Evolutionary conservation across 37 sponge, comb jelly and placozoan species (phyloP).

Genomic region (Cliona cf. orientalis): DNA sequence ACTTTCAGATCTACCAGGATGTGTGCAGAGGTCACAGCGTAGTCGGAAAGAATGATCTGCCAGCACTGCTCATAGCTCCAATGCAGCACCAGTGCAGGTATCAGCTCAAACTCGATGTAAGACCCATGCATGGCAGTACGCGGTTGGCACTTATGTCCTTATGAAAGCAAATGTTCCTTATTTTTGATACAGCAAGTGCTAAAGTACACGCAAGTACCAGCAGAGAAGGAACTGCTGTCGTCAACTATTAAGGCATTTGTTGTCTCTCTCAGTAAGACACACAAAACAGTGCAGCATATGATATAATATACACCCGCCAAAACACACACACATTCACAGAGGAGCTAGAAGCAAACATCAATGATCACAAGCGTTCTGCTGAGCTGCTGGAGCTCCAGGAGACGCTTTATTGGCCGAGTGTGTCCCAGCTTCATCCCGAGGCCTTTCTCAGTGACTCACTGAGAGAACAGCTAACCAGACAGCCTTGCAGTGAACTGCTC

Average conservation of each 20-base stretch:
- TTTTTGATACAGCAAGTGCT: constrained; percentile 42
- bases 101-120: constrained; percentile 56
- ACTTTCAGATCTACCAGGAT: constrained; percentile 36
- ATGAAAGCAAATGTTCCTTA: too few species aligned
- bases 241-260: constrained; percentile 61
- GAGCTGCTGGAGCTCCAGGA: constrained; percentile 56
- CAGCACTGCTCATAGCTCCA: constrained; percentile 50
- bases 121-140: background rate
- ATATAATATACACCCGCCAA: background rate
- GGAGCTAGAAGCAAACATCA: constrained; percentile 53
- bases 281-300: too few species aligned
- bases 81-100: constrained; percentile 67
- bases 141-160: too few species aligned
- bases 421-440: background rate
- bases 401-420: constrained; percentile 40
- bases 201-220: constrained; percentile 26
- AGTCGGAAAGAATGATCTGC: constrained; percentile 44
- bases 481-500: constrained; percentile 12
- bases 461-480: background rate
- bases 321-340: constrained; percentile 15
- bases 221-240: constrained; percentile 37
- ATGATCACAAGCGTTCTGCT: constrained; percentile 23
- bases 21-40: constrained; percentile 21
- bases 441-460: constrained; percentile 36
- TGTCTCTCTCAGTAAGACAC: constrained; percentile 59